Conservation (phyloP, 2,888 invertebrate genomes). For the Alloplasta piceator region DNA sequence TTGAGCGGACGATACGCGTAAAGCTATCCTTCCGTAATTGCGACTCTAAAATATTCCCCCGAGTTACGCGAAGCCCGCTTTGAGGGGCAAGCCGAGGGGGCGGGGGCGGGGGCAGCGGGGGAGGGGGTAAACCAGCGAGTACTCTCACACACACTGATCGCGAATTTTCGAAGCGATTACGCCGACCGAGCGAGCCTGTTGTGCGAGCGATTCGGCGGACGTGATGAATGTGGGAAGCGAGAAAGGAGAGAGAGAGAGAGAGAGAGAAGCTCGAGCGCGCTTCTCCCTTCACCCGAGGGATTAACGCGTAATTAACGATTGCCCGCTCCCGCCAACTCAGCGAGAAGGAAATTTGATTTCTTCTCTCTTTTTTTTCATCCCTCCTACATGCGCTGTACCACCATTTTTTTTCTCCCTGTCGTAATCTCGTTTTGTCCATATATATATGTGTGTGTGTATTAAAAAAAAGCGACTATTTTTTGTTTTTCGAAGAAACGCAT, state of each 20-base stretch:
- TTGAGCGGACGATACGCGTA: constrained; percentile 10
- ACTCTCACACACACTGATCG: constrained; percentile 31
- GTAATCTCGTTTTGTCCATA: constrained; percentile 41
- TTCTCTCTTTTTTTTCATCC: constrained; percentile 19
- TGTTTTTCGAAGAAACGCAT: no score
- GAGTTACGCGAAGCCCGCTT: constrained; percentile 54
- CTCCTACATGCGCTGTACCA: constrained; percentile 36
- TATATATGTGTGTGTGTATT: no score
- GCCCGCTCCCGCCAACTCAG: constrained; percentile 45
- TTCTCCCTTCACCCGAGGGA: constrained; percentile 65
- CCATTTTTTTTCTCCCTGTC: constrained; percentile 36
- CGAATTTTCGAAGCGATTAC: constrained; percentile 64
- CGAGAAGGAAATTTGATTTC: constrained; percentile 61
- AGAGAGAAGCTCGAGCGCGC: constrained; percentile 43
- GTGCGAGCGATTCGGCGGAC: constrained; percentile 57
- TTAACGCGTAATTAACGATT: constrained; percentile 66
- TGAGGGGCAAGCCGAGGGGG: neutral
- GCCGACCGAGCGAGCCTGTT: constrained; percentile 56
- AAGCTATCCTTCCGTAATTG: constrained; percentile 40
- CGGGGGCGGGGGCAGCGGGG: neutral
- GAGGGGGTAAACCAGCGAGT: neutral
- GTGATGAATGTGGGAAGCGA: constrained; percentile 64
- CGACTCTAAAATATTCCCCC: constrained; percentile 53
- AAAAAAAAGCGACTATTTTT: no score
- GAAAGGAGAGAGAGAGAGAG: constrained; percentile 33